Conservation (phyloP, 1,140 invertebrate genomes). For the Trichogramma pretiosum region DNA sequence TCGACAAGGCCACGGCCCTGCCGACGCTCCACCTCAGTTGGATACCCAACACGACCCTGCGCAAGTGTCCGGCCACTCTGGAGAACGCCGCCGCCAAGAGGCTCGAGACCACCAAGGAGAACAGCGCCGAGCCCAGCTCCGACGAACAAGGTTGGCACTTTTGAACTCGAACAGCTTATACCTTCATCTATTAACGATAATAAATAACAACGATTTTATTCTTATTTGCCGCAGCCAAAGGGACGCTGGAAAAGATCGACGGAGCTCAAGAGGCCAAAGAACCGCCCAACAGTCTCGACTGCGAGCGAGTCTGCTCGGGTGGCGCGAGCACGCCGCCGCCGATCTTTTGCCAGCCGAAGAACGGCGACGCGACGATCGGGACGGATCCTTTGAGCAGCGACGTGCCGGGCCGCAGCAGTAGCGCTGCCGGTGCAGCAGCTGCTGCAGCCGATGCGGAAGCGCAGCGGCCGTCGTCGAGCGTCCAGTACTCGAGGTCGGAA, state of each 20-base stretch:
- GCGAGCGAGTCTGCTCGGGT: constrained; percentile 40
- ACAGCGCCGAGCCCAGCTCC: constrained; percentile 6
- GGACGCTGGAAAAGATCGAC: constrained; percentile 29
- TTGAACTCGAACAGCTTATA: too few species aligned
- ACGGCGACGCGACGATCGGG: background rate
- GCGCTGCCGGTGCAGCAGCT: background rate
- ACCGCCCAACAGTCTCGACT: constrained; percentile 36
- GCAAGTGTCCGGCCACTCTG: constrained; percentile 72
- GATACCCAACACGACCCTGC: constrained; percentile 86
- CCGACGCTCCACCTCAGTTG: constrained; percentile 83
- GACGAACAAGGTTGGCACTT: constrained; percentile 12
- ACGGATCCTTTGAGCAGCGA: too few species aligned
- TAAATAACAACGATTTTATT: too few species aligned
- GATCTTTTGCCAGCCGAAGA: background rate
- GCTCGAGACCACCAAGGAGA: constrained; percentile 13
- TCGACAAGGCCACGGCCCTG: constrained; percentile 61
- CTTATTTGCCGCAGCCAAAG: constrained; percentile 20
- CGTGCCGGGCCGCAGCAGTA: background rate
- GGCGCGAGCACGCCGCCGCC: constrained; percentile 13
- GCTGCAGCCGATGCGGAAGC: background rate
- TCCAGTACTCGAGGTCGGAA: background rate
- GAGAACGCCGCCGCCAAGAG: constrained; percentile 44
- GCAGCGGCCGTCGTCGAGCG: background rate
- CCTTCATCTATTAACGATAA: too few species aligned
- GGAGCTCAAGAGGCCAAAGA: constrained; percentile 41